phyloP scores from a whole-genome alignment of 2,797 vertebrate genomes.

The Acrocephalus scirpaceus region DNA sequence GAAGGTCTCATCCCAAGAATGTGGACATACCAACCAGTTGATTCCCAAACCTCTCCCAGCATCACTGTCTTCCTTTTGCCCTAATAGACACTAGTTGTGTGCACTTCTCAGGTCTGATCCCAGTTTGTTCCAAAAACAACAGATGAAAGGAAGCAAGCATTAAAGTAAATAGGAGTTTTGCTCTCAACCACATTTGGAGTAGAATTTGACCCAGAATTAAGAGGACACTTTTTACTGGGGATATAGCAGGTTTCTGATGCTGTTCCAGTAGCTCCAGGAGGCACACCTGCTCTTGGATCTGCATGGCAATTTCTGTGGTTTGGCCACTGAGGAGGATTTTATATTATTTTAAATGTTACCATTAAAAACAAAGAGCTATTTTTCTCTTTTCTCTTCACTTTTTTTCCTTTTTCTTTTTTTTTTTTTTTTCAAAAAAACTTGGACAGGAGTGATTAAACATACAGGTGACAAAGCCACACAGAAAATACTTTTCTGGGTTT shows the following conservation, averaged over 20 bases:
- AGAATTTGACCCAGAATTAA: slow-evolving; percentile 60
- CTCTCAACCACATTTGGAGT: slow-evolving; percentile 55
- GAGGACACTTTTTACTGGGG: slow-evolving; percentile 29
- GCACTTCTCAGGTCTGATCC: slow-evolving; percentile 15
- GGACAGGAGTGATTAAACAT: not conserved
- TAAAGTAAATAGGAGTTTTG: slow-evolving; percentile 48
- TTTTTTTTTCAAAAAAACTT: not conserved
- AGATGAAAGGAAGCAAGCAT: slow-evolving; percentile 51
- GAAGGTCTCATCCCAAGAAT: not conserved
- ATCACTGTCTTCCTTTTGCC: not conserved
- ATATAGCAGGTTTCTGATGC: slow-evolving; percentile 63
- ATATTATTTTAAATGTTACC: not conserved
- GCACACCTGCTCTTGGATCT: slow-evolving; percentile 69
- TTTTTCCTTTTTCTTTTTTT: not conserved
- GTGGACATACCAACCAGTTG: not conserved
- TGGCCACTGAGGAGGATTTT: slow-evolving; percentile 35
- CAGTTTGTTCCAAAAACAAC: slow-evolving; percentile 25
- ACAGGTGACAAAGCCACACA: not conserved
- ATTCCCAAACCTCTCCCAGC: not conserved
- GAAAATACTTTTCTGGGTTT: not conserved
- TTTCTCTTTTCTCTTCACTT: not conserved
- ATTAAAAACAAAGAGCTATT: slow-evolving; percentile 7
- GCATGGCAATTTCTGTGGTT: slow-evolving; percentile 68
- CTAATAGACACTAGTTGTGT: not conserved
- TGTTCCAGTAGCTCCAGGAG: slow-evolving; percentile 69